phyloP scores from a whole-genome alignment of 2,888 invertebrate genomes.

The Nemotelus pantherinus region DNA sequence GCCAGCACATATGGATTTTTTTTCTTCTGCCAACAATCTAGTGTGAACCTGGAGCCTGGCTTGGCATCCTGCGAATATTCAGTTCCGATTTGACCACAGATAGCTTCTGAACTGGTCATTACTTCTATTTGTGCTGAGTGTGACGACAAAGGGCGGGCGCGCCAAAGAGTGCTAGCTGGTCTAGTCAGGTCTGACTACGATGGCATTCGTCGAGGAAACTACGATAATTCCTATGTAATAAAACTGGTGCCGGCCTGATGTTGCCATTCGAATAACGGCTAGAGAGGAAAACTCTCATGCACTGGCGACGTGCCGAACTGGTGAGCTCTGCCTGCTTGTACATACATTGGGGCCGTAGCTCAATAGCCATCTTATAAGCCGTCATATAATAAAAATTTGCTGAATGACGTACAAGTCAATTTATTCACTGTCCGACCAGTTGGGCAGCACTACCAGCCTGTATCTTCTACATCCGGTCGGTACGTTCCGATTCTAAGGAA shows the following conservation, averaged over 20 bases:
- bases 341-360: not conserved
- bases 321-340: not conserved
- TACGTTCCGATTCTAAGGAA: not conserved
- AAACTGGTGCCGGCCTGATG: slow-evolving; percentile 34
- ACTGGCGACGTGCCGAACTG: not conserved
- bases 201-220: not conserved
- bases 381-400: slow-evolving; percentile 31
- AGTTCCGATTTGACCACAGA: not conserved
- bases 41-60: too few relatives aligned
- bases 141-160: not conserved
- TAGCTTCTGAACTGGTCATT: slow-evolving; percentile 28
- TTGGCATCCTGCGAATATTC: not conserved
- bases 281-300: not conserved
- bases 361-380: slow-evolving; percentile 22
- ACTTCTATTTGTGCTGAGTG: not conserved
- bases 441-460: not conserved
- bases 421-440: not conserved
- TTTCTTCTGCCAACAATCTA: too few relatives aligned
- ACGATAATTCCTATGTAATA: slow-evolving; percentile 27
- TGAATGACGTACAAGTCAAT: slow-evolving; percentile 27
- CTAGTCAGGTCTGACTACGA: not conserved
- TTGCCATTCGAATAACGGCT: slow-evolving; percentile 9
- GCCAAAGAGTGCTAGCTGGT: not conserved
- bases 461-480: slow-evolving; percentile 21
- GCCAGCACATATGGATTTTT: too few relatives aligned